phyloP scores from a whole-genome alignment of 1,140 invertebrate species.

The Aradophagus sp. region DNA sequence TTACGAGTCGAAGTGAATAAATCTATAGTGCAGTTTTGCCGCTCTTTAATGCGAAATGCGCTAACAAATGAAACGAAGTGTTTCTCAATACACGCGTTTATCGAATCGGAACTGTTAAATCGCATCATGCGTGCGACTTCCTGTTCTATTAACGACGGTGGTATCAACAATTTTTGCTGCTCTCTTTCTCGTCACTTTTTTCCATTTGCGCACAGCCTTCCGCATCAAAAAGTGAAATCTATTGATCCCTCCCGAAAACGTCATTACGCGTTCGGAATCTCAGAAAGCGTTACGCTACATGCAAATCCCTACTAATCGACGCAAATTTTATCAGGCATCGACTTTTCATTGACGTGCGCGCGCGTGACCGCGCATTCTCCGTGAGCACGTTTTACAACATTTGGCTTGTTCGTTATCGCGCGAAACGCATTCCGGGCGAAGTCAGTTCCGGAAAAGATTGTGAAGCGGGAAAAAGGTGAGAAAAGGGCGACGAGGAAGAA shows the following conservation, averaged over 20 bases:
- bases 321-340: constrained; percentile 42
- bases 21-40: no score
- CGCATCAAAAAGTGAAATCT: constrained; percentile 26
- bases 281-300: no score
- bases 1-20: constrained; percentile 25
- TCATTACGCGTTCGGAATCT: no score
- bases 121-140: constrained; percentile 16
- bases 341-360: constrained; percentile 44
- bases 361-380: constrained; percentile 34
- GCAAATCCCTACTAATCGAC: constrained; percentile 42
- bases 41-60: constrained; percentile 18
- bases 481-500: no score
- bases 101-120: constrained; percentile 37
- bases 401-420: no score
- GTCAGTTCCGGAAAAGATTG: no score
- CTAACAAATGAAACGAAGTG: constrained; percentile 28
- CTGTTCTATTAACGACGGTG: constrained; percentile 7
- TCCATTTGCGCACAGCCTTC: no score
- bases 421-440: constrained; percentile 3
- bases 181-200: constrained; percentile 3
- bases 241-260: constrained; percentile 19
- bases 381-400: constrained; percentile 30
- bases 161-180: no score
- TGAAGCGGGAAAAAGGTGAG: no score
- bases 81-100: constrained; percentile 29